Conservation (phyloP, 2,113 vertebrate genomes). For the Tricholaema leucomelas region DNA sequence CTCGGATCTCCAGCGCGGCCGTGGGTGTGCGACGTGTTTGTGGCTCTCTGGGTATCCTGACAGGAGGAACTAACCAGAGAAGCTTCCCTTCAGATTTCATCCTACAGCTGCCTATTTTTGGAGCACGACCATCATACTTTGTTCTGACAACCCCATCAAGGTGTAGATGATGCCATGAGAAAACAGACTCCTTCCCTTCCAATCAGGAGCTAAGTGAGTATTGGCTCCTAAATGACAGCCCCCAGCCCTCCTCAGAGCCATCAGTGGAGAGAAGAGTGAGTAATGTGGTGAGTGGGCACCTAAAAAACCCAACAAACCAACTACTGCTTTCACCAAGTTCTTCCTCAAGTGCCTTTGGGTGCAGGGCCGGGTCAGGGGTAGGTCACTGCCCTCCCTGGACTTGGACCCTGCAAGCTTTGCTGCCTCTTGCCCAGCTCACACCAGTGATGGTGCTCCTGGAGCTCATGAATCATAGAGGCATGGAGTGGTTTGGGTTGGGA, state of each 20-base stretch:
- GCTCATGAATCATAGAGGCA: neutral
- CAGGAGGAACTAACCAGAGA: neutral
- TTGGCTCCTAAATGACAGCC: neutral
- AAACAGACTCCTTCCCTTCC: rapidly evolving
- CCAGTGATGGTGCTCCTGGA: neutral
- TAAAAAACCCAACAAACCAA: neutral
- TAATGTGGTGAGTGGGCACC: neutral
- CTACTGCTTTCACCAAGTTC: neutral
- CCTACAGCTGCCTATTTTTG: slow-evolving; percentile 23
- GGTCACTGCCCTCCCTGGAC: neutral
- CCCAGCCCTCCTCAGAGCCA: neutral
- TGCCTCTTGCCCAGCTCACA: neutral
- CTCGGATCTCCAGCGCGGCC: neutral
- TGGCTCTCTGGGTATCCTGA: neutral
- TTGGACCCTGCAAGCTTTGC: neutral
- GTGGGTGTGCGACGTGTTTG: neutral
- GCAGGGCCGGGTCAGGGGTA: neutral
- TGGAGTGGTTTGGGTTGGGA: no score
- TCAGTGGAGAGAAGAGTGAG: neutral
- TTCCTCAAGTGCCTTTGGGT: slow-evolving; percentile 44
- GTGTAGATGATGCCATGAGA: neutral
- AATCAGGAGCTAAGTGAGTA: neutral
- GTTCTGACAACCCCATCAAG: rapidly evolving
- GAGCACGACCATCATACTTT: neutral
- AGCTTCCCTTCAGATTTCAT: neutral